A percentile compares a stretch with the other conserved stretches of the same genome.
Evolutionary conservation across 2,797 vertebrate genomes (phyloP).

Genomic region (Emydoidea blandingii): DNA sequence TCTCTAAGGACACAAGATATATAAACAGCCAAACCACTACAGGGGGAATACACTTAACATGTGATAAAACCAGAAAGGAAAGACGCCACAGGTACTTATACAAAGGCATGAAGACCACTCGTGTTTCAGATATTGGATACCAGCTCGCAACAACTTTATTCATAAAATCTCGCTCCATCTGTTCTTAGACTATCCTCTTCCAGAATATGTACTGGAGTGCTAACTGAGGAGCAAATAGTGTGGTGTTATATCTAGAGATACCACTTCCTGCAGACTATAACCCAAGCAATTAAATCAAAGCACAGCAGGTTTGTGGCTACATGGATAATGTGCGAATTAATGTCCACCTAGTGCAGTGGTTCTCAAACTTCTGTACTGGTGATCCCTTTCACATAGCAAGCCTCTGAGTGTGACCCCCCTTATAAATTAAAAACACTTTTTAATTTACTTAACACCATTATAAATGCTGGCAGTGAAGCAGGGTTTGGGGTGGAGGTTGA

Average conservation of each 20-base stretch:
- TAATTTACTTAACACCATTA: too few relatives aligned
- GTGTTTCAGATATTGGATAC: not conserved
- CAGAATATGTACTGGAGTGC: not conserved
- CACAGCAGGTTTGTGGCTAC: not conserved
- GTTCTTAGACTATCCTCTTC: not conserved
- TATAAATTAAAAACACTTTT: too few relatives aligned
- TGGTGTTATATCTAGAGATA: not conserved
- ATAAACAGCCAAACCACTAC: not conserved
- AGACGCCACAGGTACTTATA: not conserved
- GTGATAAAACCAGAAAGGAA: not conserved
- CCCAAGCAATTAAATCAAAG: not conserved
- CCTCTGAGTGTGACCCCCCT: too few relatives aligned
- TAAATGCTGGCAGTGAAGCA: too few relatives aligned
- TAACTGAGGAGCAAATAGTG: not conserved
- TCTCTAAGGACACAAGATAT: not conserved
- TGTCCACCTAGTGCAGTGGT: not conserved
- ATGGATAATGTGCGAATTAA: not conserved
- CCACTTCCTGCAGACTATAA: not conserved
- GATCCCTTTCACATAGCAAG: too few relatives aligned
- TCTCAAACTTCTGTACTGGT: too few relatives aligned
- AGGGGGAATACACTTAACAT: not conserved
- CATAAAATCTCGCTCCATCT: not conserved
- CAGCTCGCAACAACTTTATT: not conserved
- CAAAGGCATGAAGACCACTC: not conserved
- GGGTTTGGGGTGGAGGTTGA: too few relatives aligned